Evolutionary conservation across 2,797 vertebrate species (phyloP).

Genomic region (Sparus aurata): DNA sequence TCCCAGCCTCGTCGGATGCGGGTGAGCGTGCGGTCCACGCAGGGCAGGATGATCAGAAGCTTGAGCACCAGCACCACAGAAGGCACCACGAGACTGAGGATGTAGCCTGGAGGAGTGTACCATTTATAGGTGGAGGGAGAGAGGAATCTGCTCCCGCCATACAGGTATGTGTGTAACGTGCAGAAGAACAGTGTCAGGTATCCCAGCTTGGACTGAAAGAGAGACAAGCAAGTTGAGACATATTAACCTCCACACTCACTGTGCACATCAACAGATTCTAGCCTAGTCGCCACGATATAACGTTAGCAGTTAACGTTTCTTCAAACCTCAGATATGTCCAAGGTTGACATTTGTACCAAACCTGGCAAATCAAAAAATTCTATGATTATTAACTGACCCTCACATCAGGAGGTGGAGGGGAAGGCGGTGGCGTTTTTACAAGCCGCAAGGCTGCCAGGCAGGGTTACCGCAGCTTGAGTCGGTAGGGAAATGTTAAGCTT

Average conservation of each 20-base stretch:
- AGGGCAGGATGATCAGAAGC: slow-evolving; percentile 89
- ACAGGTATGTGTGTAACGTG: slow-evolving; percentile 89
- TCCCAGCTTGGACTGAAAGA: slow-evolving; percentile 92
- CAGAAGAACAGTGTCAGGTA: slow-evolving; percentile 91
- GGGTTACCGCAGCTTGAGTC: too few relatives aligned
- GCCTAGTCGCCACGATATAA: too few relatives aligned
- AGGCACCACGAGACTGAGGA: slow-evolving; percentile 88
- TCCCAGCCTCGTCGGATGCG: slow-evolving; percentile 94
- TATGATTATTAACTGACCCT: too few relatives aligned
- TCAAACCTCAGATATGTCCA: too few relatives aligned
- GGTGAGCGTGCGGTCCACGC: slow-evolving; percentile 87
- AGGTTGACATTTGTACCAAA: too few relatives aligned
- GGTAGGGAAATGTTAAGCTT: too few relatives aligned
- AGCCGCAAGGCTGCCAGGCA: too few relatives aligned
- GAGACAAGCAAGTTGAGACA: slow-evolving; percentile 7
- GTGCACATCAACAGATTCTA: not conserved
- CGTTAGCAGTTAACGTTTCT: too few relatives aligned
- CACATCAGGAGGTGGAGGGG: too few relatives aligned
- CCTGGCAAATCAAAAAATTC: too few relatives aligned
- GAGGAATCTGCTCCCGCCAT: slow-evolving; percentile 88
- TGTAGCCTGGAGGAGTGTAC: slow-evolving; percentile 86
- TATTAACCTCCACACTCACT: not conserved
- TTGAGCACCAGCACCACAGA: slow-evolving; percentile 88
- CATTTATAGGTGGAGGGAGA: slow-evolving; percentile 80
- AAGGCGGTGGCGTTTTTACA: too few relatives aligned